phyloP scores from a whole-genome alignment of 2,888 invertebrate genomes.

The Acleris sparsana region DNA sequence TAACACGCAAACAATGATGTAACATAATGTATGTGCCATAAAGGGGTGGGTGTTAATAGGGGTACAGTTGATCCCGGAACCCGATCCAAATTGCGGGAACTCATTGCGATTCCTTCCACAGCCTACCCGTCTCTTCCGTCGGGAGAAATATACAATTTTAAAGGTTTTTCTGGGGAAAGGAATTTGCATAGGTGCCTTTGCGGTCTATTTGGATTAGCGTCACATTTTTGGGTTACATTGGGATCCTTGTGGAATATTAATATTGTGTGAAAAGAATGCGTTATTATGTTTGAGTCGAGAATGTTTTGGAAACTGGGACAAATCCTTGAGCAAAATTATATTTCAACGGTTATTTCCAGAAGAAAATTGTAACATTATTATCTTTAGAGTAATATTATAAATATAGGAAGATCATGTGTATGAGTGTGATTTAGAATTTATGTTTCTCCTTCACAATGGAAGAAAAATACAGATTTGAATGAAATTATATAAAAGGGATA shows the following conservation, averaged over 20 bases:
- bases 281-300: too few species aligned
- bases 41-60: conserved; percentile 36
- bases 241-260: conserved; percentile 30
- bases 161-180: conserved; percentile 34
- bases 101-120: conserved; percentile 37
- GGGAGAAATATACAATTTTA: conserved; percentile 37
- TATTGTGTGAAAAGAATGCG: conserved; percentile 5
- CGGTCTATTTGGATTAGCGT: conserved; percentile 37
- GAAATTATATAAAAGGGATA: too few species aligned
- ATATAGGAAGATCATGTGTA: too few species aligned
- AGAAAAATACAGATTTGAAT: too few species aligned
- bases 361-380: too few species aligned
- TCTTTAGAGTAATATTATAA: too few species aligned
- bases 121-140: conserved; percentile 20
- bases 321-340: too few species aligned
- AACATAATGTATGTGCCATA: conserved; percentile 20
- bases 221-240: conserved; percentile 36
- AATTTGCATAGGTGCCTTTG: conserved; percentile 38
- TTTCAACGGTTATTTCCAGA: too few species aligned
- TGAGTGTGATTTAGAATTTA: too few species aligned
- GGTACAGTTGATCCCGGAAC: conserved; percentile 35
- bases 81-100: conserved; percentile 35
- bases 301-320: too few species aligned
- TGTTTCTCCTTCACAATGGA: too few species aligned
- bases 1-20: conserved; percentile 12